A percentile compares a stretch with the other conserved stretches of the same genome.
Evolutionary conservation across 2,113 vertebrate species (phyloP).

Genomic region (Axis porcinus): DNA sequence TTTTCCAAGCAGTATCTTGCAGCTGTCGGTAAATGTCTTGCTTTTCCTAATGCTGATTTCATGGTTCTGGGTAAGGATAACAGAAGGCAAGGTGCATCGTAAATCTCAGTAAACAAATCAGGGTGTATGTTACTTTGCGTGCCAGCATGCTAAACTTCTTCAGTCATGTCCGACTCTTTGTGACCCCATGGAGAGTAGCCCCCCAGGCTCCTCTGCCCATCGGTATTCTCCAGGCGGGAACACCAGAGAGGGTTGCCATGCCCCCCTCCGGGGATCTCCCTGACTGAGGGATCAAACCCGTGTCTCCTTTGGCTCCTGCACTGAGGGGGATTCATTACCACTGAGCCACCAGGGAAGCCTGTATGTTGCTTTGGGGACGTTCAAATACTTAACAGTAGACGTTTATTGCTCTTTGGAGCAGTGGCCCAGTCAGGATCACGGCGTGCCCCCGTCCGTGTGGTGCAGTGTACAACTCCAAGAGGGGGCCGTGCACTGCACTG

Average conservation of each 20-base stretch:
- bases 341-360: neutral
- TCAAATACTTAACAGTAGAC: neutral
- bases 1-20: neutral
- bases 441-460: neutral
- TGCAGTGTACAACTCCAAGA: accelerated
- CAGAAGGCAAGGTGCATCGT: neutral
- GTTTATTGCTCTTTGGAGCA: neutral
- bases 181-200: neutral
- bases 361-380: neutral
- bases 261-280: neutral
- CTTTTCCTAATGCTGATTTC: conserved; percentile 20
- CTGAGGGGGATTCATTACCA: neutral
- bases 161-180: neutral
- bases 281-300: neutral
- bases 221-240: neutral
- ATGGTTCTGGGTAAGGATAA: neutral
- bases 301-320: neutral
- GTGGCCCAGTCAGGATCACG: accelerated
- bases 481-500: neutral
- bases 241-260: neutral
- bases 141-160: neutral
- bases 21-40: neutral
- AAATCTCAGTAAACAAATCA: neutral
- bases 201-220: neutral
- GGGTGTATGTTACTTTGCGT: neutral